Evolutionary conservation across 2,797 vertebrate species (phyloP).

Genomic region (Neopelma chrysocephalum): DNA sequence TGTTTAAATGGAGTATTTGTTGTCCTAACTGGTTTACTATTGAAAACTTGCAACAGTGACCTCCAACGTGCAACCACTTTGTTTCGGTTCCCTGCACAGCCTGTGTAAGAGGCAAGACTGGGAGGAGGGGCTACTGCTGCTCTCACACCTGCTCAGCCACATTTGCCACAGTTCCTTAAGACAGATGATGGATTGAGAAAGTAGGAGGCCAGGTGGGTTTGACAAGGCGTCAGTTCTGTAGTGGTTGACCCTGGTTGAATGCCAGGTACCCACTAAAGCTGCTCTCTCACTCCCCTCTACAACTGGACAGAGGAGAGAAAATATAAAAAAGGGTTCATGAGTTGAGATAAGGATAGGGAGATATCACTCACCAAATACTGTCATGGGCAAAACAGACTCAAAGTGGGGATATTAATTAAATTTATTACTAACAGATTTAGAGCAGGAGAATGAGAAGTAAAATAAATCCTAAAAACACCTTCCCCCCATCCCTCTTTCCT

Average conservation of each 20-base stretch:
- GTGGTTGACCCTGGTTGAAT: background rate
- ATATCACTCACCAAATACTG: background rate
- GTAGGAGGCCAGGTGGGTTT: background rate
- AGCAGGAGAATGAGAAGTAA: background rate
- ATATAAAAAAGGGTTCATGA: background rate
- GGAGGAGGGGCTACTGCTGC: background rate
- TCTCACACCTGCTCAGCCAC: background rate
- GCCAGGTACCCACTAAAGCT: background rate
- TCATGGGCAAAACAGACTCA: background rate
- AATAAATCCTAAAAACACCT: background rate
- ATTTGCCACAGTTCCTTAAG: background rate
- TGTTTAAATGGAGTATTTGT: background rate
- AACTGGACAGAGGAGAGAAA: background rate
- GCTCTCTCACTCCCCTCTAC: background rate
- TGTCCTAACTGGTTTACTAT: background rate
- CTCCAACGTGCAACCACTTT: fast-evolving
- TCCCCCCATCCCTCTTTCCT: background rate
- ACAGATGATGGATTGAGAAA: background rate
- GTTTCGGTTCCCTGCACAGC: background rate
- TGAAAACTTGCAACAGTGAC: background rate
- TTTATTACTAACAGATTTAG: background rate
- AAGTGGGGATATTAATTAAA: background rate
- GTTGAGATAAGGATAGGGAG: background rate
- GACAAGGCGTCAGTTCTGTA: background rate
- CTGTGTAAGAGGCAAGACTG: background rate